Evolutionary conservation across 35 echinoderm and acorn worm species (phyloP), one percentile per base, ranked within the genome.

Genomic region (Chiridota heheva): DNA sequence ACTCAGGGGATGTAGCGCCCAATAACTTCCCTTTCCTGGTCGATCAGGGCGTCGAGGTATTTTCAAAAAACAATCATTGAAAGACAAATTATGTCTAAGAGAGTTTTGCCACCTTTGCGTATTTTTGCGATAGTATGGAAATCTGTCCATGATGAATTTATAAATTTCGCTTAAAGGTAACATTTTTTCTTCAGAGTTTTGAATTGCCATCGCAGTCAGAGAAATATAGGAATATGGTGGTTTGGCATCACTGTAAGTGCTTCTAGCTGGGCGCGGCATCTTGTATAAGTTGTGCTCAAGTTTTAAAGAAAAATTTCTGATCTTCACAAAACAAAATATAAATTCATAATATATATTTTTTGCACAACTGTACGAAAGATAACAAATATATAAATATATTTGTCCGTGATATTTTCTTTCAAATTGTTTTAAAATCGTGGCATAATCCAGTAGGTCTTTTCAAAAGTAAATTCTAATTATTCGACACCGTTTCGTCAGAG

Each of bases 151-250:
- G 75, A 98, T 98, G 53, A 98, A 98, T 59, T 98, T 98, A 67
- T 98, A 98, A 79, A 98, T 98, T 56, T 98, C 95, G 58, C 95
- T 98, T 44, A 98, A 53, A 8, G 95, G 95, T 24, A 98, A 55
- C 95, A 98, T 98, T 77, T 98, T 98, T 30, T 98, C 95, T 15
- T 40, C 63, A 2, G 95, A 98, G 65, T 81, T 91, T 61, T 98
- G 95, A 22, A 98, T 98, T 0, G 95, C 95, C 95, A 98, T 98
- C 0, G 95, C 95, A 51, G 95, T 98, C 5, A 98, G 80, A 6
- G 95, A 91, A 36, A 98, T 98, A 76, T 98, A 98, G 2, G 95
- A 98, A 62, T 98, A 98, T 55, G 95, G 95, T n/a, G 95, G 95
- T 30, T 98, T 98, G 36, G 95, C 95, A 47, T 98, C 95, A 60